Base-by-base conservation (phyloP, 2,797 vertebrate species). In the Esox lucius region DNA sequence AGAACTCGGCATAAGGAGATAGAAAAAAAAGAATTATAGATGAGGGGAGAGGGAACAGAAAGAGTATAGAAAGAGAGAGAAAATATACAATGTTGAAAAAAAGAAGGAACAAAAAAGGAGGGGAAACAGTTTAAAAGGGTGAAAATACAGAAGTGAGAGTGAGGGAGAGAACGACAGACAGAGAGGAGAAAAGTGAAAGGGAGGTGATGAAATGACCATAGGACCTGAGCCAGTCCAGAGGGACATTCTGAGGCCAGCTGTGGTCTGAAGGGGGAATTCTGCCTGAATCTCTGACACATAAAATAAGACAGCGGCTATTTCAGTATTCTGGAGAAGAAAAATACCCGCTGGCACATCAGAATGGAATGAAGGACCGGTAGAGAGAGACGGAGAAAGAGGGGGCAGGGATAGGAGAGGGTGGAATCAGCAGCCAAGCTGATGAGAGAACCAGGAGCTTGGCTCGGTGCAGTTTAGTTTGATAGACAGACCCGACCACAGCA, bases 211-310 rank as follows among this genome's bases (percentile, higher is more conserved):
- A 89, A 87, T 87, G 87, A 86, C 84, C 72, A 77, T 83, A 91
- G 53, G 89, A 86, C 78, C 83, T 81, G 75, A 88, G 89, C 84
- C 88, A 87, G 84, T 68, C 72, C 86, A 75, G 74, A 78, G 80
- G 86, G 87, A 91, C 92, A 93, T 95, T 94, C 91, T 92, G 88
- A 82, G 87, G 86, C 89, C 92, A 93, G 91, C 93, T 93, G 92
- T 87, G 93, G 92, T 92, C 93, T 93, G 89, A 88, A 92, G 88
- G 88, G 90, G 92, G 91, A 93, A 91, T 93, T 94, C 87, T 91
- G 78, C 85, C 87, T 85, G 82, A 91, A 91, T 87, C 88, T 76
- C 85, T 91, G 87, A 92, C 90, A 90, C 90, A 91, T 91, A 86
- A 90, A 93, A 90, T 86, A 89, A 90, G 89, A 91, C 86, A 76